A percentile compares a stretch with the other conserved stretches of the same genome.
Conservation (phyloP, 2,888 invertebrate species). For the Ischnus inquisitorius region DNA sequence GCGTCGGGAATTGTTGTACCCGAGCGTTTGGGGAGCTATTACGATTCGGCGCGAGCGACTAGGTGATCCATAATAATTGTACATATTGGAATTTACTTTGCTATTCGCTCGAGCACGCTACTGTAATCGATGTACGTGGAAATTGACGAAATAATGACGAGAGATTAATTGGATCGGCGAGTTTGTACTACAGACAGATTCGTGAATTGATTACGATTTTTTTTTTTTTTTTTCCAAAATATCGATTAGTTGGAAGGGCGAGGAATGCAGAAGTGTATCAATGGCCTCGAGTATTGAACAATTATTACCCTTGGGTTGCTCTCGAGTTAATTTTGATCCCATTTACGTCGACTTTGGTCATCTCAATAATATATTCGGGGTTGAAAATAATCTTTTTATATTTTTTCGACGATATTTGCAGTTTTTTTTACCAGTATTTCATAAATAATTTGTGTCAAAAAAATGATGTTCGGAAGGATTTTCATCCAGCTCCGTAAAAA, state of each 20-base stretch:
- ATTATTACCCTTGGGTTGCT: neutral
- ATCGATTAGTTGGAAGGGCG: neutral
- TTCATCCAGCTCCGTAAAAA: too few species aligned
- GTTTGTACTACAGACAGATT: neutral
- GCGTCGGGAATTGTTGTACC: constrained; percentile 43
- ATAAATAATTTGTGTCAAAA: too few species aligned
- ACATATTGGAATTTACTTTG: constrained; percentile 16
- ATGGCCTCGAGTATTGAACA: neutral
- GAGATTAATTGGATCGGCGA: constrained; percentile 30
- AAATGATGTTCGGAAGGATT: too few species aligned
- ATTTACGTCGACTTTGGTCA: neutral
- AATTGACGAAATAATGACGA: constrained; percentile 37
- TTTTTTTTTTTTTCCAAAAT: neutral
- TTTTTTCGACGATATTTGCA: too few species aligned
- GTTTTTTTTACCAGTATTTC: too few species aligned
- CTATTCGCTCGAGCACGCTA: constrained; percentile 22
- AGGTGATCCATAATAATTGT: constrained; percentile 41
- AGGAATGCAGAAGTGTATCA: neutral
- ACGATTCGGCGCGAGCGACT: constrained; percentile 32
- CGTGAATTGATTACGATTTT: neutral
- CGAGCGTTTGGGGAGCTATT: constrained; percentile 30
- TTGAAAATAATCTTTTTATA: too few species aligned
- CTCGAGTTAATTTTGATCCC: neutral
- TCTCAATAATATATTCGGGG: neutral
- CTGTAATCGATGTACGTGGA: constrained; percentile 9